Evolutionary conservation across 2,797 vertebrate species (phyloP), one percentile per base, ranked within the genome.

Genomic region (Enteromius trimaculatus): DNA sequence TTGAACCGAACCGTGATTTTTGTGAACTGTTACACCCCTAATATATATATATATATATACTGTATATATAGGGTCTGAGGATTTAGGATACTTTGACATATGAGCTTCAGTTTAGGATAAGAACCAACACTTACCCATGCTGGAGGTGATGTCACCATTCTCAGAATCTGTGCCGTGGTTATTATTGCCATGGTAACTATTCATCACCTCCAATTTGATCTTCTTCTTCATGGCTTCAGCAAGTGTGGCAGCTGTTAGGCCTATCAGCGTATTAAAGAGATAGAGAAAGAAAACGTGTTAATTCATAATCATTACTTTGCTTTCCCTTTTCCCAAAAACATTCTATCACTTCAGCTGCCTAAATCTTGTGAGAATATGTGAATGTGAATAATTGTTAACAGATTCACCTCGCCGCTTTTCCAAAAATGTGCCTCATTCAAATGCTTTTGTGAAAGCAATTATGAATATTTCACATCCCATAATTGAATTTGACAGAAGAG

Each of bases 131-230:
- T 96, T 92, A 99, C 97, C 97, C 26, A 99, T 94, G 89, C 96
- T 95, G 70, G 96, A 96, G 94, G 95, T 97, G 91, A 97, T 94
- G 91, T 98, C 97, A 62, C 97, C 97, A 51, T 98, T 99, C 92
- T 99, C 97, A 64, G 96, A 96, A 82, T 98, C 97, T 87, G 94
- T 93, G 75, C 96, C 95, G 90, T 97, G 97, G 86, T 95, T 97
- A 86, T 96, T 97, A 95, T 94, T 96, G 91, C 95, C 94, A 86
- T 98, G 97, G 93, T 97, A 99, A 95, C 95, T 93, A 83, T 95
- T 96, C 96, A 99, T 96, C 42, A 97, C 97, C 95, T 99, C 98
- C 90, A 99, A 91, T 93, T 99, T 99, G 93, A 99, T 98, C 95
- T 99, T 99, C 94, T 99, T 99, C 96, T 96, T 97, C 96, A 97